Evolutionary conservation across 2,888 invertebrate genomes (phyloP).

Genomic region (Marronus borbonicus): DNA sequence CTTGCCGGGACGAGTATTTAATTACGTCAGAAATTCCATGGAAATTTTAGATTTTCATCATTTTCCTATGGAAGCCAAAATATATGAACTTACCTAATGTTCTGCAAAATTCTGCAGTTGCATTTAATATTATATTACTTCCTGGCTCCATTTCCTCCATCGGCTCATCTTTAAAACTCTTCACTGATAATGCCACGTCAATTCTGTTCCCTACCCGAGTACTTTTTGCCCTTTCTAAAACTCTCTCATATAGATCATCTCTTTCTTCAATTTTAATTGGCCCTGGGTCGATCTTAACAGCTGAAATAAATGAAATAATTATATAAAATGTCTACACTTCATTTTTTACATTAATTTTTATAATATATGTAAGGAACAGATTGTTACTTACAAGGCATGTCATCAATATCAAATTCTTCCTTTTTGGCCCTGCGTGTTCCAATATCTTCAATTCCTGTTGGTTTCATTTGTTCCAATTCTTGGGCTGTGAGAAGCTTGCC

Average conservation of each 20-base stretch:
- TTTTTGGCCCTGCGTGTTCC: conserved; percentile 69
- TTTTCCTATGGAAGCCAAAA: too few relatives aligned
- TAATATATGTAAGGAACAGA: not conserved
- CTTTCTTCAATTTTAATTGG: conserved; percentile 76
- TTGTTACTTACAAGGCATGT: conserved; percentile 73
- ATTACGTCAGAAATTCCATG: not conserved
- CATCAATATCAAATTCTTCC: conserved; percentile 76
- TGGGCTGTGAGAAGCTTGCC: conserved; percentile 79
- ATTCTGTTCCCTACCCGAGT: conserved; percentile 73
- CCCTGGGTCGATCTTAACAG: conserved; percentile 46
- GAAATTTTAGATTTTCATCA: too few relatives aligned
- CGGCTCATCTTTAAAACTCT: conserved; percentile 66
- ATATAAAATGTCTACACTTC: too few relatives aligned
- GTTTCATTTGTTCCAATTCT: conserved; percentile 72
- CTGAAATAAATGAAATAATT: conserved; percentile 12
- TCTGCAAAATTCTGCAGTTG: conserved; percentile 97
- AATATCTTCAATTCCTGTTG: conserved; percentile 53
- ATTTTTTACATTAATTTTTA: too few relatives aligned
- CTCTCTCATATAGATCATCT: conserved; percentile 72
- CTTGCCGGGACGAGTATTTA: not conserved
- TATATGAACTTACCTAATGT: conserved; percentile 74
- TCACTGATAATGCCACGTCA: conserved; percentile 61
- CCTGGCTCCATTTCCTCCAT: conserved; percentile 65
- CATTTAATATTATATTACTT: conserved; percentile 87
- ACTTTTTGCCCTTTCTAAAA: conserved; percentile 74